Percentiles rank a stretch among this genome's conserved stretches.
Evolutionary conservation across 1,140 invertebrate species (phyloP).

Genomic region (Dreissena rostriformis): DNA sequence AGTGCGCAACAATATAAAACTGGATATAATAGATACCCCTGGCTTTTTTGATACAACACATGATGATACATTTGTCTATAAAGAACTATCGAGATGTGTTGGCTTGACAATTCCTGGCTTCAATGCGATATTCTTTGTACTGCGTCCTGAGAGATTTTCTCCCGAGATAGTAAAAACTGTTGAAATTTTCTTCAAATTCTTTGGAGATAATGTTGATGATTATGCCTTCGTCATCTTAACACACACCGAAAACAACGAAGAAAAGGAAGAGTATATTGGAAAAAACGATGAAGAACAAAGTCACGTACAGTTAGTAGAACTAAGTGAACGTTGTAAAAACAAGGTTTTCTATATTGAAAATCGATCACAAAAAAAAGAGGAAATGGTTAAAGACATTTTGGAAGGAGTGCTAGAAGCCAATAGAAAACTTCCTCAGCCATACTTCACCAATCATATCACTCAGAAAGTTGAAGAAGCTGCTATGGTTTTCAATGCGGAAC

Average conservation of each 20-base stretch:
- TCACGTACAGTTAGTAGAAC: neutral
- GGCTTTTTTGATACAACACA: slow-evolving; percentile 32
- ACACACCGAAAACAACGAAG: slow-evolving; percentile 12
- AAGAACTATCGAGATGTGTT: slow-evolving; percentile 26
- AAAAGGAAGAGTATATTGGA: slow-evolving; percentile 13
- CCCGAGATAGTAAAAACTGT: slow-evolving; percentile 33
- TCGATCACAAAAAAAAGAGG: no score
- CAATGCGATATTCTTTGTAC: slow-evolving; percentile 26
- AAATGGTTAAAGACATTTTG: no score
- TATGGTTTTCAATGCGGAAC: no score
- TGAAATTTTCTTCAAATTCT: slow-evolving; percentile 38
- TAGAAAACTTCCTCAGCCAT: no score
- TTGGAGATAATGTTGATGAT: slow-evolving; percentile 31
- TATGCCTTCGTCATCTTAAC: slow-evolving; percentile 35
- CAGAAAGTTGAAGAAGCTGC: no score
- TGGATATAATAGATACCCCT: slow-evolving; percentile 42
- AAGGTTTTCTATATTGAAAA: no score
- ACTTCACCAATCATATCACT: no score
- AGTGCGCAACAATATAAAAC: neutral
- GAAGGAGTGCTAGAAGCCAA: no score
- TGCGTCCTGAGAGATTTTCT: slow-evolving; percentile 25
- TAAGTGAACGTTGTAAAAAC: no score
- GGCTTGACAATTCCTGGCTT: slow-evolving; percentile 21
- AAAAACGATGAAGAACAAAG: neutral
- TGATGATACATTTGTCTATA: neutral